A percentile compares a stretch with the other conserved stretches of the same genome.
phyloP scores from a whole-genome alignment of 1,140 invertebrate genomes.

The Drosophila pallidifrons region DNA sequence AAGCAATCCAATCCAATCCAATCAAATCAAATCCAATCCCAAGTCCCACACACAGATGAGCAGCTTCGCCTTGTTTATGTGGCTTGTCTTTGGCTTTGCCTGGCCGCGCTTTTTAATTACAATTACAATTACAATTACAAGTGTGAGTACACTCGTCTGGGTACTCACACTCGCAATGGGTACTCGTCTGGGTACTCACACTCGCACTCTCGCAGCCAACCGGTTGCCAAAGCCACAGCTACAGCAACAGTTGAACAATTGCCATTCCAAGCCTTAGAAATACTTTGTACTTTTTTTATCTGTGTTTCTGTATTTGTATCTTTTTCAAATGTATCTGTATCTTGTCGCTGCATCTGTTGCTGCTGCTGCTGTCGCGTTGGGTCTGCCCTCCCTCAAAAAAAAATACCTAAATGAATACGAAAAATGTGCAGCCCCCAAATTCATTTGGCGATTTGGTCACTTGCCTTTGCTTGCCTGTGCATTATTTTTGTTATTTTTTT shows the following conservation, averaged over 20 bases:
- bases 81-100: constrained; percentile 45
- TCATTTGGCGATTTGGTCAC: constrained; percentile 63
- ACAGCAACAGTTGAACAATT: constrained; percentile 56
- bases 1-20: constrained; percentile 31
- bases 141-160: constrained; percentile 19
- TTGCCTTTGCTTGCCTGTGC: constrained; percentile 13
- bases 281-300: background rate
- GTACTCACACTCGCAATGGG: constrained; percentile 1
- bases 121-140: constrained; percentile 48
- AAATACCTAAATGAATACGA: constrained; percentile 6
- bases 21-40: constrained; percentile 3
- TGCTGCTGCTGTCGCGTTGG: constrained; percentile 4
- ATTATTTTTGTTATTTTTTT: too few relatives aligned
- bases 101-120: constrained; percentile 74
- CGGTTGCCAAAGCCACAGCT: constrained; percentile 43
- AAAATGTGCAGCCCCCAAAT: constrained; percentile 56
- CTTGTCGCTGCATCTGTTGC: constrained; percentile 24
- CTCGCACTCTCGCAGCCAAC: constrained; percentile 40
- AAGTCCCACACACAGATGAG: constrained; percentile 34
- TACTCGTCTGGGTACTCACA: constrained; percentile 14
- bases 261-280: constrained; percentile 42
- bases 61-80: constrained; percentile 31
- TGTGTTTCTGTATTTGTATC: constrained; percentile 26
- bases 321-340: constrained; percentile 45
- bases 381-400: constrained; percentile 23